Percentiles rank a stretch among this genome's conserved stretches.
These are phyloP conservation scores for Daubentonia madagascariensis DNA, from an alignment of 2,113 vertebrate genomes.

Conservation along the genomic window DNA sequence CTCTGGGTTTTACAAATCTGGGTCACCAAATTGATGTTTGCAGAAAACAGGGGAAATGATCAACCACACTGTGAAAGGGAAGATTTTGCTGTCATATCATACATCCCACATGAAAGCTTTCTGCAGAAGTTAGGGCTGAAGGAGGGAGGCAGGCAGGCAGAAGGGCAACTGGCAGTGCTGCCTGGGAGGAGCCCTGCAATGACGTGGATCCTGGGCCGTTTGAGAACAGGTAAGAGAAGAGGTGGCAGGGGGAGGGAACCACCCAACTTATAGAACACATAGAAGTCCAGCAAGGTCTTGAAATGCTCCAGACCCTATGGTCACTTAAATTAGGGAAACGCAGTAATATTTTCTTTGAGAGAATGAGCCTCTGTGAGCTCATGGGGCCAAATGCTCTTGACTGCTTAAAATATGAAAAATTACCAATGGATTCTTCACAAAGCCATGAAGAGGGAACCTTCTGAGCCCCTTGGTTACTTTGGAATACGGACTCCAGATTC, in stretches of 20 bases:
- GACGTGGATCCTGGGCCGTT: not conserved
- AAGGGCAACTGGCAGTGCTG: not conserved
- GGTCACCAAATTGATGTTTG: slow-evolving; percentile 25
- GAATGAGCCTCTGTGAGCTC: not conserved
- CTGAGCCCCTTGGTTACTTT: not conserved
- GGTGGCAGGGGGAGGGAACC: not conserved
- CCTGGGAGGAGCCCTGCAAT: not conserved
- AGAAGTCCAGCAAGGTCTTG: not conserved
- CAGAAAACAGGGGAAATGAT: not conserved
- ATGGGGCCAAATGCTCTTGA: not conserved
- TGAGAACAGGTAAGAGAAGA: not conserved
- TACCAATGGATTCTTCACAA: not conserved
- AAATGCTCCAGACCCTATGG: not conserved
- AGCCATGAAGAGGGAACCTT: not conserved
- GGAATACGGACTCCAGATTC: not conserved
- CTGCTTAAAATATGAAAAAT: not conserved
- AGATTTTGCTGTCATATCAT: not conserved
- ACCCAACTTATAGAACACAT: not conserved
- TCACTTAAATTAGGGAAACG: not conserved
- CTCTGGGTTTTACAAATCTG: slow-evolving; percentile 34
- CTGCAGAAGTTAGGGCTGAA: slow-evolving; percentile 1
- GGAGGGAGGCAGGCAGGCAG: not conserved
- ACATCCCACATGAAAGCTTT: not conserved
- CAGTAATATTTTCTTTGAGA: slow-evolving; percentile 18
- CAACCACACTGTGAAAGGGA: not conserved